Evolutionary conservation across 2,797 vertebrate genomes (phyloP).

Genomic region (Halcyon badia): DNA sequence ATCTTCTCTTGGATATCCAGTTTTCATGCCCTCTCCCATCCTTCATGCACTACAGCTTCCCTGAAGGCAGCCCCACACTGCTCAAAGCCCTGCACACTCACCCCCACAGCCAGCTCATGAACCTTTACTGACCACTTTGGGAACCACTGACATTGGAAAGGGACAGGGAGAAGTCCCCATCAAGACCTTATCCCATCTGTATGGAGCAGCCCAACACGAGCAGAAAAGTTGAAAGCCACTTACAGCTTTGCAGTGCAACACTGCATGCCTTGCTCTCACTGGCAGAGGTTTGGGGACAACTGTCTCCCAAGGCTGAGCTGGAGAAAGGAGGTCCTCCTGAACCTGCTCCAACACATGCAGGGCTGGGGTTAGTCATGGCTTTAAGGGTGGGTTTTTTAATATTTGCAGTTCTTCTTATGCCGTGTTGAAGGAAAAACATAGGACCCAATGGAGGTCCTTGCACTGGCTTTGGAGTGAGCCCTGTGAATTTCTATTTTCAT

Average conservation of each 20-base stretch:
- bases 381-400: background rate
- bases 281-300: background rate
- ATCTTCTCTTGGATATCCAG: background rate
- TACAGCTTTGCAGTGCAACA: rapidly evolving
- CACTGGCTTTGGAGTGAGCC: background rate
- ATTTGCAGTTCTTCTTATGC: background rate
- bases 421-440: background rate
- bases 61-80: background rate
- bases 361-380: background rate
- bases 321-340: background rate
- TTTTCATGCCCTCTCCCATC: rapidly evolving
- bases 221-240: background rate
- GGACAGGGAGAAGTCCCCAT: background rate
- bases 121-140: background rate
- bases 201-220: background rate
- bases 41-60: background rate
- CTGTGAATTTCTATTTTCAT: background rate
- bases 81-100: background rate
- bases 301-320: background rate
- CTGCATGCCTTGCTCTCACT: rapidly evolving
- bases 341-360: background rate
- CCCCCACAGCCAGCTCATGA: rapidly evolving
- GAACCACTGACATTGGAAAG: background rate
- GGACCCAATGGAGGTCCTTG: background rate
- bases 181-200: background rate